phyloP scores from a whole-genome alignment of 2,888 invertebrate genomes.

The Scaptomyza cyrtandrae region DNA sequence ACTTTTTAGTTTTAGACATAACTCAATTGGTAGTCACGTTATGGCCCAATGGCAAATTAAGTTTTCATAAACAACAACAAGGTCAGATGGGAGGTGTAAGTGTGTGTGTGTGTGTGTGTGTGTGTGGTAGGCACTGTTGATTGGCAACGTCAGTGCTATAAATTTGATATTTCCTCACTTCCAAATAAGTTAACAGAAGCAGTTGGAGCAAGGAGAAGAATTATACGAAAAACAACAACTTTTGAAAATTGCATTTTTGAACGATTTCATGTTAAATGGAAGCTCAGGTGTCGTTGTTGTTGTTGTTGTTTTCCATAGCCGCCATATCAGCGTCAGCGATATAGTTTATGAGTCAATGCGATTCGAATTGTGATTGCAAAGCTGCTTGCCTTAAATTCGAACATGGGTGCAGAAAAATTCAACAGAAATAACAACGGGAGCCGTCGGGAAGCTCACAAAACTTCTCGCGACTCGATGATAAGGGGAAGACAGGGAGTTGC shows the following conservation, averaged over 20 bases:
- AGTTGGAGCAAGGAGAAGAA: neutral
- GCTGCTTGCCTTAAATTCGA: constrained; percentile 6
- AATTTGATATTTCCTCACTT: constrained; percentile 66
- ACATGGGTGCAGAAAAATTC: constrained; percentile 62
- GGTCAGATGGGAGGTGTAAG: constrained; percentile 13
- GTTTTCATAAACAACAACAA: constrained; percentile 68
- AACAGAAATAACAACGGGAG: constrained; percentile 71
- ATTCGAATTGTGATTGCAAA: constrained; percentile 20
- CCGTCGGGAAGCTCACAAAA: constrained; percentile 18
- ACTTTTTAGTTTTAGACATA: constrained; percentile 36
- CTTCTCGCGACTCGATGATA: neutral
- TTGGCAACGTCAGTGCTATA: constrained; percentile 68
- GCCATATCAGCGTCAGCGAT: constrained; percentile 68
- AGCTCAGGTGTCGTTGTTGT: constrained; percentile 38
- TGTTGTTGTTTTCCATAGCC: neutral
- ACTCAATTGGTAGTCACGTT: constrained; percentile 63
- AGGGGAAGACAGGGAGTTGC: constrained; percentile 36
- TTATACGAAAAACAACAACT: constrained; percentile 26
- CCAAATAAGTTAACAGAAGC: constrained; percentile 12
- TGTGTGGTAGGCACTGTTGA: constrained; percentile 39
- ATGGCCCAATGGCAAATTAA: constrained; percentile 62
- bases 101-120: neutral
- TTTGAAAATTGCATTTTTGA: constrained; percentile 69
- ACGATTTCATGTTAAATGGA: constrained; percentile 60
- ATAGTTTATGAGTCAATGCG: constrained; percentile 71